Evolutionary conservation across 2,797 vertebrate genomes (phyloP), one percentile per base, ranked within the genome.

Genomic region (Chelon auratus): DNA sequence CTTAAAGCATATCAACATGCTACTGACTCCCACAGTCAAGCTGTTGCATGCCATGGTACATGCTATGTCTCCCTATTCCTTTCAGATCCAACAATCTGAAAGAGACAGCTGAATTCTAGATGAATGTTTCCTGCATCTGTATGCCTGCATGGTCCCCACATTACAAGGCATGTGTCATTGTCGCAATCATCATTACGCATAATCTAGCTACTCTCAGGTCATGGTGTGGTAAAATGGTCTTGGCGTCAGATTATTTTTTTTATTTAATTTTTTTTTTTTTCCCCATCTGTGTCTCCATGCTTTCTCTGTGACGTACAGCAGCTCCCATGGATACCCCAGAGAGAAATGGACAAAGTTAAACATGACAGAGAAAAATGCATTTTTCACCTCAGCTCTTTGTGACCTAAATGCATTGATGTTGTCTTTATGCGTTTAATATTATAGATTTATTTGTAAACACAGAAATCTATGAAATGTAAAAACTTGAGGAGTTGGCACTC

Each of bases 261-360:
- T 22, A 22, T 22, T 22, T n/a, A n/a, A n/a, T n/a, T n/a, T n/a
- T n/a, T 40, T 66, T 30, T 17, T 61, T n/a, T 70, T 65, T 33
- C 39, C 9, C 68, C 64, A 68, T 81, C 50, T 65, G 33, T 78
- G 56, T 83, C 51, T 7, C 51, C 59, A 87, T 78, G 68, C 43
- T 87, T 80, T 65, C 83, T 75, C 61, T 87, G 81, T 92, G 87
- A 86, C 90, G 83, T 83, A 56, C 61, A 65, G 62, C 51, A 50
- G 30, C 66, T 73, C 68, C 85, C 78, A 78, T 87, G 92, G 91
- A 90, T 72, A 71, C 78, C 82, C 87, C 65, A 79, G 89, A 88
- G 90, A 96, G 95, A 96, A 96, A 96, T 92, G 96, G 97, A 97
- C 96, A 96, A 95, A 97, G 96, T 95, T 97, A 95, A 95, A 96